A percentile compares a stretch with the other conserved stretches of the same genome.
These are phyloP conservation scores for Watsonalla binaria DNA, from an alignment of 2,888 invertebrate species.

Conservation along the genomic window DNA sequence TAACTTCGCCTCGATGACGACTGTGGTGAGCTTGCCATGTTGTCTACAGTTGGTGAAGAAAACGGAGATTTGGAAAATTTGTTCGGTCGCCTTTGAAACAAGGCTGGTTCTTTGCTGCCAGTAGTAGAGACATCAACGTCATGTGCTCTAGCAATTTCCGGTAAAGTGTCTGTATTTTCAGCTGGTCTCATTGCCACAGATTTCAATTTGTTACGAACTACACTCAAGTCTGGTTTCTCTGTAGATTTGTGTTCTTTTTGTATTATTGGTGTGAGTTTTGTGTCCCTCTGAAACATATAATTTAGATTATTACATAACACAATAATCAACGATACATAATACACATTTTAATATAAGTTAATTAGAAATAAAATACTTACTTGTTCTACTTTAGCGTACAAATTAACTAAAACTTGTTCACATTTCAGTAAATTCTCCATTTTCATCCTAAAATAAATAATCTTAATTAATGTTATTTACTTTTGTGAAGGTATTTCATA, in stretches of 20 bases:
- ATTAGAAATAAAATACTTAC: slow-evolving; percentile 42
- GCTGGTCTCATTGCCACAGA: slow-evolving; percentile 33
- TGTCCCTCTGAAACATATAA: slow-evolving; percentile 47
- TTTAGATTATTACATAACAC: not conserved
- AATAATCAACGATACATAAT: slow-evolving; percentile 3
- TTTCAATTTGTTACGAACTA: slow-evolving; percentile 58
- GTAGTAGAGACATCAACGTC: slow-evolving; percentile 49
- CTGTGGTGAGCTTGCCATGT: slow-evolving; percentile 17
- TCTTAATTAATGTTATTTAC: not conserved
- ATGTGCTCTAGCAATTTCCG: slow-evolving; percentile 58
- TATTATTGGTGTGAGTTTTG: slow-evolving; percentile 26
- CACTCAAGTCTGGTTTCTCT: slow-evolving; percentile 40
- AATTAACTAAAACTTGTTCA: slow-evolving; percentile 82
- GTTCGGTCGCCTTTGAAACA: slow-evolving; percentile 65
- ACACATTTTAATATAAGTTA: slow-evolving; percentile 4
- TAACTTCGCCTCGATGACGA: slow-evolving; percentile 42
- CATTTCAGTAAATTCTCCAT: slow-evolving; percentile 83
- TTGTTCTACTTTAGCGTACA: slow-evolving; percentile 82
- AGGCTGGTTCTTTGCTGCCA: slow-evolving; percentile 62
- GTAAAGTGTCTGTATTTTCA: slow-evolving; percentile 45
- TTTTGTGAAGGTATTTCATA: not conserved
- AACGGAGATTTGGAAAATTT: slow-evolving; percentile 29
- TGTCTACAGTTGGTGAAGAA: slow-evolving; percentile 6
- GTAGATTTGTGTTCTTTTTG: slow-evolving; percentile 18
- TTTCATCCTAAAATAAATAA: slow-evolving; percentile 77